phyloP scores from a whole-genome alignment of 2,113 vertebrate genomes.

The Cinclus mexicanus region DNA sequence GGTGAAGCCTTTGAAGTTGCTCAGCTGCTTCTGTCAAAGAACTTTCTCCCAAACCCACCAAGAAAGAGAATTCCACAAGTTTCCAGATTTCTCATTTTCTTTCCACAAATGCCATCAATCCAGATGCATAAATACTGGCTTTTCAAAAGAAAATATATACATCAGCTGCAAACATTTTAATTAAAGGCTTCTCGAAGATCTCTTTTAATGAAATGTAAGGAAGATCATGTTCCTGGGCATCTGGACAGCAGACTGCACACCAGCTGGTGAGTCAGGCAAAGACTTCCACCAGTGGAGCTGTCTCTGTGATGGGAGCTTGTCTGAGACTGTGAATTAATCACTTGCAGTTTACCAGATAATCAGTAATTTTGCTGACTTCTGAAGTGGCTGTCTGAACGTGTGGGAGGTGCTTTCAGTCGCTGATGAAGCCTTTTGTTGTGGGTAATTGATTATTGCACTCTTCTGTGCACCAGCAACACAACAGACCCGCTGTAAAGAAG shows the following conservation, averaged over 20 bases:
- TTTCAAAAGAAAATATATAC: neutral
- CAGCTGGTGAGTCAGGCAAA: neutral
- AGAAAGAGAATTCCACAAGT: neutral
- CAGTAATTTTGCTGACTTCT: neutral
- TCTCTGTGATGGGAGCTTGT: neutral
- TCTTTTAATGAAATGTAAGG: neutral
- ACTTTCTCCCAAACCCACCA: neutral
- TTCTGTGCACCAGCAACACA: neutral
- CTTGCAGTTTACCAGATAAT: neutral
- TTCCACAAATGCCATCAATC: neutral
- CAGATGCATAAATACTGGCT: neutral
- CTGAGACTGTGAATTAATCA: neutral
- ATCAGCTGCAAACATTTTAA: neutral
- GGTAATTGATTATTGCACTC: neutral
- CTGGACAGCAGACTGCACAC: neutral
- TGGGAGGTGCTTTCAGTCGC: neutral
- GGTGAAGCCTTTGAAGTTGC: neutral
- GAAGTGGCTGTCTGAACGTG: neutral
- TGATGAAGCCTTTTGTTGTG: neutral
- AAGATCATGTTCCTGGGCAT: neutral
- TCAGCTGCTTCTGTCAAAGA: neutral
- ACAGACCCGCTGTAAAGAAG: neutral
- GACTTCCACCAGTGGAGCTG: neutral
- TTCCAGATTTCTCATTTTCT: neutral
- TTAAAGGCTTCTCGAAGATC: neutral